A percentile compares a stretch with the other conserved stretches of the same genome.
These are phyloP conservation scores for Embiotoca jacksoni DNA, from an alignment of 2,113 vertebrate genomes.

Conservation along the genomic window DNA sequence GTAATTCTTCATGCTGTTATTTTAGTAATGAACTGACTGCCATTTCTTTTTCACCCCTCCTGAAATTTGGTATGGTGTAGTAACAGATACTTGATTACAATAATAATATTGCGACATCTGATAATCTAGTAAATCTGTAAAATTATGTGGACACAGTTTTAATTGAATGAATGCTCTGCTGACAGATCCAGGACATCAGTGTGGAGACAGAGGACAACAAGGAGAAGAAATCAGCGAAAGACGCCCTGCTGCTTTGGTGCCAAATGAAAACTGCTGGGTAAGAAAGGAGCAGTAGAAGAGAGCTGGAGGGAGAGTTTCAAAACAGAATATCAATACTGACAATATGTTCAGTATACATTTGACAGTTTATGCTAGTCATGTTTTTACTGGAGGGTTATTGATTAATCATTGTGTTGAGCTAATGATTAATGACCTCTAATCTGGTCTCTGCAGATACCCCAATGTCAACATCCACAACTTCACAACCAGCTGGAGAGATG, in stretches of 20 bases:
- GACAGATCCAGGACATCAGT: conserved; percentile 95
- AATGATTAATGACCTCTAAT: conserved; percentile 69
- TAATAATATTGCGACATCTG: background rate
- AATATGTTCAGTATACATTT: background rate
- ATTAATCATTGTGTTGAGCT: conserved; percentile 23
- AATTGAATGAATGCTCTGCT: conserved; percentile 22
- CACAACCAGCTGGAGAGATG: conserved; percentile 96
- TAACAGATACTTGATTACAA: background rate
- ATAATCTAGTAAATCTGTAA: background rate
- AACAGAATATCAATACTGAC: conserved; percentile 1
- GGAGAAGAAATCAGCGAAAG: conserved; percentile 96
- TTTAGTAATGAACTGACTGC: background rate
- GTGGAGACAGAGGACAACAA: conserved; percentile 96
- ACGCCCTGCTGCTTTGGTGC: conserved; percentile 94
- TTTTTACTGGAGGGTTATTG: background rate
- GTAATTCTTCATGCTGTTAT: conserved; percentile 2
- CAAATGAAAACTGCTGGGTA: conserved; percentile 98
- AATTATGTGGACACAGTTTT: background rate
- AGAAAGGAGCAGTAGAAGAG: conserved; percentile 54
- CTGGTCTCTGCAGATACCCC: conserved; percentile 87
- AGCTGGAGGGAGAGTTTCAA: background rate
- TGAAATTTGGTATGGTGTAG: background rate
- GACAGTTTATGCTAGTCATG: background rate
- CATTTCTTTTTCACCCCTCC: background rate
- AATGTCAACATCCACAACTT: conserved; percentile 97